phyloP scores from a whole-genome alignment of 2,888 invertebrate species.

The Cataglyphis livida region DNA sequence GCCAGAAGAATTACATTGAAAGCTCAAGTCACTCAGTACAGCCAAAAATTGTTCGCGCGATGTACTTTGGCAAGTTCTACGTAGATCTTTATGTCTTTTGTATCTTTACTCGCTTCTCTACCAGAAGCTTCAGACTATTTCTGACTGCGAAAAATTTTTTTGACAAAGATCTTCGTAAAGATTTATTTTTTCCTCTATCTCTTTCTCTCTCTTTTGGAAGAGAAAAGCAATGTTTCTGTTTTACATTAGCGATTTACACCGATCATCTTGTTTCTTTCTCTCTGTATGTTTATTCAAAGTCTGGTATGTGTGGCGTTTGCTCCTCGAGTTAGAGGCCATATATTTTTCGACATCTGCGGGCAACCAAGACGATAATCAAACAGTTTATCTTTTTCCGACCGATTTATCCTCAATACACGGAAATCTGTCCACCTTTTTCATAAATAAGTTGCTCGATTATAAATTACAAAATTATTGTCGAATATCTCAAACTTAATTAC shows the following conservation, averaged over 20 bases:
- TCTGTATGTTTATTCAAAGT: conserved; percentile 9
- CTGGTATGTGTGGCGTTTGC: conserved; percentile 12
- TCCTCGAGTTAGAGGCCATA: neutral
- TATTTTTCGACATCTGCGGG: conserved; percentile 3
- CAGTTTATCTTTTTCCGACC: neutral
- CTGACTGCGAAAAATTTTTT: conserved; percentile 10
- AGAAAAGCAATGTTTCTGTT: neutral
- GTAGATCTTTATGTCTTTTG: conserved; percentile 13
- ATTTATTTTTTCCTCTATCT: neutral
- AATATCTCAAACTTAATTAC: neutral
- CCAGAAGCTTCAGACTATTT: conserved; percentile 40
- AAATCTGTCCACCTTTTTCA: neutral
- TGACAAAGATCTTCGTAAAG: conserved; percentile 15
- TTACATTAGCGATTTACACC: neutral
- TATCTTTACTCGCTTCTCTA: conserved; percentile 32
- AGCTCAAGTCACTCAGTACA: neutral
- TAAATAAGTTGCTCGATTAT: neutral
- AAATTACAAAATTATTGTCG: neutral
- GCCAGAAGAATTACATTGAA: conserved; percentile 14
- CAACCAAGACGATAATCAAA: conserved; percentile 18
- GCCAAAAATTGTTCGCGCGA: conserved; percentile 24
- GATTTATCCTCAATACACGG: neutral
- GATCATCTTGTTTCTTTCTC: conserved; percentile 4
- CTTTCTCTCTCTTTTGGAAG: neutral
- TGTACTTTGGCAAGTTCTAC: conserved; percentile 41